Base-by-base conservation (phyloP, 2,888 invertebrate genomes). In the Eupithecia subfuscata region DNA sequence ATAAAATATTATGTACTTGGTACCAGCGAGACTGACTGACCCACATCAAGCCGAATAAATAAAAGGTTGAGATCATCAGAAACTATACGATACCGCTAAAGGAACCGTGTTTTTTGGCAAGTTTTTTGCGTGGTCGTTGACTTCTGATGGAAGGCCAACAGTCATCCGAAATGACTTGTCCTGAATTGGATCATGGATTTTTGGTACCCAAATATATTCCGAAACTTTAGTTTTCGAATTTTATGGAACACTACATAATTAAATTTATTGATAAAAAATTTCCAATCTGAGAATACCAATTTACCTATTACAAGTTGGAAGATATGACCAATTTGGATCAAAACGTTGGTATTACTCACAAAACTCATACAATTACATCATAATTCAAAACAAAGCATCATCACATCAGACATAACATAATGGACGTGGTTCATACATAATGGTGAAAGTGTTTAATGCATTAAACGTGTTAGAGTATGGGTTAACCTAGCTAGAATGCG, bases 11-110 rank as follows among this genome's bases (percentile, higher is more conserved):
- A n/a, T n/a, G n/a, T 18, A 48, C 91, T 92, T 88, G 91, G 91
- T 91, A 91, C 83, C 30, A 34, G 18, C 79, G 78, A 87, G 85
- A 85, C 82, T 79, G 83, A 84, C 82, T 91, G 91, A 91, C 93
- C 93, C 83, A 92, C 87, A 87, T 89, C 80, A 48, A 63, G n/a
- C 69, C 70, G 67, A 76, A 76, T 73, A 63, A 37, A 73, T 71
- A 71, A 74, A 72, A 72, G 34, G 34, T 34, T 71, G 60, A 71
- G 73, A 52, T 80, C 78, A 81, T 81, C 78, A 82, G 79, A 79
- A 81, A 82, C 83, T 25, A 60, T 83, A 84, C 84, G 84, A 85
- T 84, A 80, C 71, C 79, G 74, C 73, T 71, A 82, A 83, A 83
- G 75, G 72, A 75, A 74, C 75, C 69, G 56, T 37, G 30, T 75